Conservation (phyloP, 1,140 invertebrate genomes). For the Aphis craccivora region DNA sequence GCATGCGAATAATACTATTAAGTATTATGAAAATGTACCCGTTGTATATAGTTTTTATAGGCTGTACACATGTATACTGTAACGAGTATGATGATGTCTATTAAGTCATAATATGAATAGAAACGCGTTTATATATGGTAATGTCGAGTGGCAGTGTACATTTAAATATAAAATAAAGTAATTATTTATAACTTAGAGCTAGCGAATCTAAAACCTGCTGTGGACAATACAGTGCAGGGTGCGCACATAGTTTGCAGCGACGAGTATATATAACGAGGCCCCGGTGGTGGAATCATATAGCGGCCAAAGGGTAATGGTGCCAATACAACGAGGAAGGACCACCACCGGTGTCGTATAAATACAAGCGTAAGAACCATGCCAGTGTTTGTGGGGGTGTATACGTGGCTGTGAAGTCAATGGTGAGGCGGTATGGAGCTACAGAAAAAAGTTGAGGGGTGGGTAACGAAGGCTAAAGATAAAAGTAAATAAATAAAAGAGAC, state of each 20-base stretch:
- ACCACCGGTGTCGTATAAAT: not conserved
- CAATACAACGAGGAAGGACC: not conserved
- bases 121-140: not conserved
- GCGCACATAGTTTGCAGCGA: not conserved
- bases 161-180: not conserved
- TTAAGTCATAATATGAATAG: not conserved
- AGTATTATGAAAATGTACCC: not conserved
- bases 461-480: slow-evolving; percentile 23
- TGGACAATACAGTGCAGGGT: not conserved
- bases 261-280: not conserved
- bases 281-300: not conserved
- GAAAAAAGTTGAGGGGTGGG: no score
- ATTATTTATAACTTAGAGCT: not conserved
- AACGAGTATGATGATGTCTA: not conserved
- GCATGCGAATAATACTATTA: not conserved
- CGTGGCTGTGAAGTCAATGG: not conserved
- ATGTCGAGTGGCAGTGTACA: not conserved
- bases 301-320: not conserved
- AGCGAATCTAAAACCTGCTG: not conserved
- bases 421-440: not conserved
- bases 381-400: not conserved
- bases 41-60: no score
- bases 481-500: slow-evolving; percentile 54
- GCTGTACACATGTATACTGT: no score
- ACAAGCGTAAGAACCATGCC: not conserved